These are phyloP conservation scores for Dreissena polymorpha DNA, from an alignment of 1,140 invertebrate species.

Conservation along the genomic window DNA sequence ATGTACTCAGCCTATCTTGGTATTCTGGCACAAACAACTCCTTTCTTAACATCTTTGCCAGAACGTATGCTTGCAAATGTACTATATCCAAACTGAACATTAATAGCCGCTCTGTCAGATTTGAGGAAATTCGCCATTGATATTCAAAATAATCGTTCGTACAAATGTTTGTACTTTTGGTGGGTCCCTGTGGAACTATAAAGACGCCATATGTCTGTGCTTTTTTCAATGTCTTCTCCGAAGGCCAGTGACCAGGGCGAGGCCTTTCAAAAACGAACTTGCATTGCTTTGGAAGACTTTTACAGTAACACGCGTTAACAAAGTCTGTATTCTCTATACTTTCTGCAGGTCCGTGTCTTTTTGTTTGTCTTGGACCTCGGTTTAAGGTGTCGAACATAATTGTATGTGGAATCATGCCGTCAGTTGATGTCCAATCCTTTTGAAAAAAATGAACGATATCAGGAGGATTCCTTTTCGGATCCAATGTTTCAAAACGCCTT, in stretches of 20 bases:
- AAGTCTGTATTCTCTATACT: background rate
- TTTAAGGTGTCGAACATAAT: background rate
- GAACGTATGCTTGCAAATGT: background rate
- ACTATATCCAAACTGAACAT: background rate
- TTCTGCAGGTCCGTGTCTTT: background rate
- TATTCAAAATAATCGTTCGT: background rate
- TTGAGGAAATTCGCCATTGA: background rate
- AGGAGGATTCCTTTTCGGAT: background rate
- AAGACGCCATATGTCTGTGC: background rate
- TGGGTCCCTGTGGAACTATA: background rate
- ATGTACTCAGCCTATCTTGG: background rate
- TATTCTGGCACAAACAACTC: background rate
- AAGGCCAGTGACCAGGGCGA: constrained; percentile 4
- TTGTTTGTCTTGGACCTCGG: background rate
- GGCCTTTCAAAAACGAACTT: background rate
- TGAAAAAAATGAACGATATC: no score
- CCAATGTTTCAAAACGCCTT: background rate
- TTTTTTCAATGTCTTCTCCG: background rate
- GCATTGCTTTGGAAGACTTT: constrained; percentile 4
- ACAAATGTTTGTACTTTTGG: background rate
- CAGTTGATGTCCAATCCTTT: no score
- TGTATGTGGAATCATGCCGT: background rate
- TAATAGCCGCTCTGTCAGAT: background rate
- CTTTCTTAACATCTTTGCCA: background rate
- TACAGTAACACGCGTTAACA: background rate